Evolutionary conservation across 1,140 invertebrate genomes (phyloP).

Genomic region (Heterodera schachtii): DNA sequence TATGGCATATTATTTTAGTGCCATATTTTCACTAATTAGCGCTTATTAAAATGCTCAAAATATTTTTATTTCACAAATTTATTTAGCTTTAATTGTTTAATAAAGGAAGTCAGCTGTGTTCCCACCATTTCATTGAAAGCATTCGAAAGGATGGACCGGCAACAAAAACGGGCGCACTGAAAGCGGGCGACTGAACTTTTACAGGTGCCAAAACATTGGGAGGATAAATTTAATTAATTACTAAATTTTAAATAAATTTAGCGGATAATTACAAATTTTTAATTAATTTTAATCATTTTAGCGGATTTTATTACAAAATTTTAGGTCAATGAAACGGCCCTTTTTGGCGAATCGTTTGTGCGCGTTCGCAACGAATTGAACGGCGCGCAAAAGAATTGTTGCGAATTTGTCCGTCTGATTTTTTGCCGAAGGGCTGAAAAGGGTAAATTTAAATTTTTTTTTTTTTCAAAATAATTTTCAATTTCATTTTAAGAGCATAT

Average conservation of each 20-base stretch:
- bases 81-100: not conserved
- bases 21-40: not conserved
- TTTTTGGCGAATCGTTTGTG: conserved; percentile 76
- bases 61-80: conserved; percentile 74
- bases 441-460: conserved; percentile 22
- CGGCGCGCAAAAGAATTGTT: conserved; percentile 36
- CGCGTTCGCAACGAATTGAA: conserved; percentile 58
- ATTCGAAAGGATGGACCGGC: conserved; percentile 91
- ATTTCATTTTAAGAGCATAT: conserved; percentile 22
- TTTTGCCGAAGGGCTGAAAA: conserved; percentile 53
- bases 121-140: conserved; percentile 89
- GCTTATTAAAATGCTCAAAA: not conserved
- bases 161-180: conserved; percentile 78
- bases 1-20: too few species aligned
- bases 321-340: conserved; percentile 87
- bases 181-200: conserved; percentile 86
- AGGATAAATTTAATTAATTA: too few species aligned
- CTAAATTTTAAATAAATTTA: too few species aligned
- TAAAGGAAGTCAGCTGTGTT: conserved; percentile 64
- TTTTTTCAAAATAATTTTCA: not conserved
- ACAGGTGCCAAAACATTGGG: conserved; percentile 69
- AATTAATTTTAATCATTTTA: too few species aligned
- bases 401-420: conserved; percentile 45
- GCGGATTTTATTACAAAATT: not conserved
- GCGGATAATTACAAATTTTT: too few species aligned